Conservation (phyloP, 2,888 invertebrate genomes). For the Gortyna flavago region DNA sequence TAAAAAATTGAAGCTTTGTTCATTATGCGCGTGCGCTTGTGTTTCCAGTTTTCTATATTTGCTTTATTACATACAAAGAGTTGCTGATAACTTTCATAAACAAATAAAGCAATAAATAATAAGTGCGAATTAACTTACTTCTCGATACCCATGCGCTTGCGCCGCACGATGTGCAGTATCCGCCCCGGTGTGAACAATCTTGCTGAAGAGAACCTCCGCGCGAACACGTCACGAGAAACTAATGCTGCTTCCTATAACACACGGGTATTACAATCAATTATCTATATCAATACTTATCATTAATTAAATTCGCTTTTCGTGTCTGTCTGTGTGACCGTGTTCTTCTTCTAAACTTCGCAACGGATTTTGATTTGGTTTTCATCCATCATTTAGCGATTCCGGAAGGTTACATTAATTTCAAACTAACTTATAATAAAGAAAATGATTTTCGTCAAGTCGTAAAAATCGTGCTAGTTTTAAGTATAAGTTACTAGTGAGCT, state of each 20-base stretch:
- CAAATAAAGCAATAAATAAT: slow-evolving; percentile 2
- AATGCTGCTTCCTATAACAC: slow-evolving; percentile 91
- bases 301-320: neutral
- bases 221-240: slow-evolving; percentile 91
- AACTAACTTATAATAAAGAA: neutral
- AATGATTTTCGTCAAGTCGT: neutral
- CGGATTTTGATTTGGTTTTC: neutral
- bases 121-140: slow-evolving; percentile 84
- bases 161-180: slow-evolving; percentile 93
- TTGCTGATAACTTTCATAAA: neutral
- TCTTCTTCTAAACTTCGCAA: neutral
- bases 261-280: slow-evolving; percentile 8
- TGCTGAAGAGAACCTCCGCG: slow-evolving; percentile 92
- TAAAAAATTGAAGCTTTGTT: neutral
- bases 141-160: slow-evolving; percentile 92
- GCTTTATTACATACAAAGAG: slow-evolving; percentile 12
- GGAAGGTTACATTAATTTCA: neutral
- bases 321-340: neutral
- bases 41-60: neutral
- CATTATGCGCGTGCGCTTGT: slow-evolving; percentile 16
- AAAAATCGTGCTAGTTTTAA: neutral
- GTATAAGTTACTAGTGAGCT: neutral
- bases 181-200: slow-evolving; percentile 94
- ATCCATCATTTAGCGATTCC: neutral
- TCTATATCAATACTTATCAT: neutral